Percentiles rank a stretch among this genome's conserved stretches.
These are phyloP conservation scores for Papilio demoleus DNA, from an alignment of 2,888 invertebrate genomes.

Conservation along the genomic window DNA sequence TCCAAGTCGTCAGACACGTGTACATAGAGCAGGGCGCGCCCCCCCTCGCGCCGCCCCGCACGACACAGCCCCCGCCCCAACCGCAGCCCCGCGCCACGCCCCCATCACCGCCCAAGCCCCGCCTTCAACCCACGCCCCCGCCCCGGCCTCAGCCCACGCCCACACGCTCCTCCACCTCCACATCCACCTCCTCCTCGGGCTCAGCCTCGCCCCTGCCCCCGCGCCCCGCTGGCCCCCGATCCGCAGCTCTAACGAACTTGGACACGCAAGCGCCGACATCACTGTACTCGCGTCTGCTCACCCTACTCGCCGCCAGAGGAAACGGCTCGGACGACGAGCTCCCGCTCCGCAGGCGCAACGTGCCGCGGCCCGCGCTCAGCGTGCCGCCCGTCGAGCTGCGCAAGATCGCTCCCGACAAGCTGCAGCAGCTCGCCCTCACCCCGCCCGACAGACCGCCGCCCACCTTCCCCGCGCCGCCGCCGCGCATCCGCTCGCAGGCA, in stretches of 20 bases:
- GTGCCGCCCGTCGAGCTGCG: neutral
- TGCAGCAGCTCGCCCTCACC: neutral
- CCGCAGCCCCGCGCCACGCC: slow-evolving; percentile 21
- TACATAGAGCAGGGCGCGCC: slow-evolving; percentile 59
- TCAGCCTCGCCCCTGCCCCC: slow-evolving; percentile 7
- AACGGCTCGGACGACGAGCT: neutral
- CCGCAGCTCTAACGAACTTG: slow-evolving; percentile 22
- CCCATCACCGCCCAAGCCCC: neutral
- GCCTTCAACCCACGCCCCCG: no score
- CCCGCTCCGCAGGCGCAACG: neutral
- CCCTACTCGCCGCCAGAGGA: slow-evolving; percentile 24
- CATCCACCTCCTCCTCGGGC: slow-evolving; percentile 10
- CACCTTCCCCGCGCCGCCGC: neutral
- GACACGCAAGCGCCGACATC: slow-evolving; percentile 30
- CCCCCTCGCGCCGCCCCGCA: slow-evolving; percentile 45
- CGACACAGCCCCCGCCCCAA: slow-evolving; percentile 6
- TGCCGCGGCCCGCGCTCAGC: neutral
- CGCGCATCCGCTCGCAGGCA: neutral
- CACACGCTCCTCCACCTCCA: neutral
- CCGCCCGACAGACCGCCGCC: neutral
- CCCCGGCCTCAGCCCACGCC: no score
- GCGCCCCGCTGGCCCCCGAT: slow-evolving; percentile 2
- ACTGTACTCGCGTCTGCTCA: slow-evolving; percentile 27
- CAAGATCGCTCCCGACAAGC: neutral
- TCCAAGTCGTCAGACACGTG: slow-evolving; percentile 60